Conservation (phyloP, 1,140 invertebrate species). For the Drosophila bipectinata region DNA sequence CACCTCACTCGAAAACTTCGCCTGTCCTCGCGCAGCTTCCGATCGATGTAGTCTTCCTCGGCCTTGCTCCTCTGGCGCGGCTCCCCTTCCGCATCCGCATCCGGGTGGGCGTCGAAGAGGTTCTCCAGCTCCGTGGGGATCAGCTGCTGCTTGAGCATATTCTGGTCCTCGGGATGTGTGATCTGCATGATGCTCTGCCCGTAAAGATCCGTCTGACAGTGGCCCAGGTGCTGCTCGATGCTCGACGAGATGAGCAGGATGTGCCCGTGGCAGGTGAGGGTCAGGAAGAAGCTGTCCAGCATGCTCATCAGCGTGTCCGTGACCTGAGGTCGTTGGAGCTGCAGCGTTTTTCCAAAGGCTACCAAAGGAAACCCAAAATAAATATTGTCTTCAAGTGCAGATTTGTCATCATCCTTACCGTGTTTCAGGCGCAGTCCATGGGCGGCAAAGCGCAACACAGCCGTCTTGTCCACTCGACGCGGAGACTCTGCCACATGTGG, state of each 20-base stretch:
- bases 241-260: constrained; percentile 94
- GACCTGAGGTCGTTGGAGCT: constrained; percentile 67
- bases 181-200: constrained; percentile 92
- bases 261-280: constrained; percentile 91
- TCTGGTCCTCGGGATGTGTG: constrained; percentile 91
- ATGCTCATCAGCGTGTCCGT: constrained; percentile 84
- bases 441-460: constrained; percentile 92
- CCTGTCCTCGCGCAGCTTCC: constrained; percentile 70
- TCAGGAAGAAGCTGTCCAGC: constrained; percentile 90
- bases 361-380: background rate
- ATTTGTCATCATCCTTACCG: constrained; percentile 40
- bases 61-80: constrained; percentile 77
- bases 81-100: constrained; percentile 74
- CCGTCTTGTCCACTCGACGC: constrained; percentile 95
- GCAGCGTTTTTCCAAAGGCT: constrained; percentile 85
- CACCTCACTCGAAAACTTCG: constrained; percentile 85
- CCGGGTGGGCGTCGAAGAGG: constrained; percentile 77
- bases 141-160: constrained; percentile 88
- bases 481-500: constrained; percentile 92
- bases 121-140: constrained; percentile 85
- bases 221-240: constrained; percentile 92
- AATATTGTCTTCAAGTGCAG: background rate
- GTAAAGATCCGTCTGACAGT: constrained; percentile 93
- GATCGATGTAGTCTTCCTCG: constrained; percentile 81
- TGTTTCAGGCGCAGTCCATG: constrained; percentile 87